Evolutionary conservation across 2,888 invertebrate genomes (phyloP), one percentile per base, ranked within the genome.

Genomic region (Plutella xylostella): DNA sequence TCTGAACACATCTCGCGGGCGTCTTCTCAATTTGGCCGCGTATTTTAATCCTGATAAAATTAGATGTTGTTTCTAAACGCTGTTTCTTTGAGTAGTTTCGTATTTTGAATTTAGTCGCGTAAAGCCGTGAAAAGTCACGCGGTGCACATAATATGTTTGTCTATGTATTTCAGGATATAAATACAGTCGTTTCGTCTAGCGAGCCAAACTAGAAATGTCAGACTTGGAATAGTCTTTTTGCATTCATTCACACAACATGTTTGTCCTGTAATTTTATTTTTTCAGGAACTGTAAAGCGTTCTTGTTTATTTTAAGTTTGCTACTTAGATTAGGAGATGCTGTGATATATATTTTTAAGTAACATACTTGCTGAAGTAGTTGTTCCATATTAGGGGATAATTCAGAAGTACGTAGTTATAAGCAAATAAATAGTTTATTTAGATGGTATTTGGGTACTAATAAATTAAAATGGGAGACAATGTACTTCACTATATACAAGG

Each of bases 191-290:
- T 51, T 56, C 55, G 56, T 56, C 55, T 55, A 56, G 59, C 53
- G 61, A 60, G 68, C 68, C 68, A 65, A 71, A 58, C 57, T 58
- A 59, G 58, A 68, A 69, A 70, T 69, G 72, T 68, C 72, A 72
- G 51, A 43, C 40, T 41, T 34, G 46, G 42, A 30, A 30, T 17
- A 30, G 31, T 31, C 31, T 30, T 49, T 48, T 48, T 48, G 47
- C 46, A 43, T 50, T 44, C 22, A n/a, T 42, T 42, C 25, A 4
- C 15, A 11, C 25, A n/a, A n/a, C n/a, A n/a, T n/a, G n/a, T n/a
- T n/a, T n/a, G n/a, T n/a, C n/a, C 11, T 28, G 28, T 25, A 5
- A 25, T 9, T 28, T 28, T 28, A 4, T 28, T 28, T 3, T 28
- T 6, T 28, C n/a, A n/a, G n/a, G n/a, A n/a, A n/a, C n/a, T n/a